Percentiles rank a stretch among this genome's conserved stretches.
phyloP scores from a whole-genome alignment of 2,113 vertebrate genomes.

The Aramus guarauna region DNA sequence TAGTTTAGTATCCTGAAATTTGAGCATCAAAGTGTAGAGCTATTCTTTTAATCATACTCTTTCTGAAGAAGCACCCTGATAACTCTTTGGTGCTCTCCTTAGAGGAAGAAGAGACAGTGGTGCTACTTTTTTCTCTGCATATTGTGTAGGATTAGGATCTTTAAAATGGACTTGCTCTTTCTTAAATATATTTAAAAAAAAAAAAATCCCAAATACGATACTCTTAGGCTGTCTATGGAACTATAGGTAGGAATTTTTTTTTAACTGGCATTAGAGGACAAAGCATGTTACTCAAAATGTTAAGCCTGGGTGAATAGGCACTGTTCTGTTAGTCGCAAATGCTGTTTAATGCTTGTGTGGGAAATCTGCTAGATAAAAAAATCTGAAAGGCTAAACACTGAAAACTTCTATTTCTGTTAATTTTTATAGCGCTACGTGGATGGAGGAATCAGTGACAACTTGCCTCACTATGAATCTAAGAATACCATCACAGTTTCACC shows the following conservation, averaged over 20 bases:
- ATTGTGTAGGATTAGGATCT: not conserved
- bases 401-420: not conserved
- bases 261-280: not conserved
- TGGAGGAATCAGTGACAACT: conserved; percentile 83
- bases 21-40: not conserved
- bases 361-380: not conserved
- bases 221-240: not conserved
- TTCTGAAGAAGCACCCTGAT: not conserved
- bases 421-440: conserved; percentile 86
- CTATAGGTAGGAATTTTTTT: not conserved
- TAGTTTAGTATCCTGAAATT: not conserved
- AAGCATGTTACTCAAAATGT: not conserved
- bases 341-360: not conserved
- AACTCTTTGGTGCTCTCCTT: not conserved
- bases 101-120: not conserved
- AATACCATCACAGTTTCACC: conserved; percentile 92
- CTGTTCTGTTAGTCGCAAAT: not conserved
- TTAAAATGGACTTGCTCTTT: not conserved
- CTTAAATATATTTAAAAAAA: not conserved
- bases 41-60: not conserved
- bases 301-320: not conserved
- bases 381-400: no score
- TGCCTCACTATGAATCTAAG: conserved; percentile 80
- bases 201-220: not conserved
- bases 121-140: accelerated